These are phyloP conservation scores for Tetrao urogallus DNA, from an alignment of 2,113 vertebrate genomes.

Conservation along the genomic window DNA sequence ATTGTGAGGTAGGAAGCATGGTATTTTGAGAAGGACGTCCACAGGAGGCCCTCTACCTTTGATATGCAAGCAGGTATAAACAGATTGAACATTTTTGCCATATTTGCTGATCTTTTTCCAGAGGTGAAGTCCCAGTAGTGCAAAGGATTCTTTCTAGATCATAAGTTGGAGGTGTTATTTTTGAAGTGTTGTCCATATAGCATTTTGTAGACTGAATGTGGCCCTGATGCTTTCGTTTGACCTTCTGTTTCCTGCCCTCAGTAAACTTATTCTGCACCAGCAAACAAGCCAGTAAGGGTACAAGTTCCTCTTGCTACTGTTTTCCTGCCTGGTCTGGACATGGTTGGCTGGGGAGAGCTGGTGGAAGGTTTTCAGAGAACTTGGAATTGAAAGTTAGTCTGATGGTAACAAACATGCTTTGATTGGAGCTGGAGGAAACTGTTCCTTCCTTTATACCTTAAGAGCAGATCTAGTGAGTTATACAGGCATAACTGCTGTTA, in stretches of 20 bases:
- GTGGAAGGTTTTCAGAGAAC: not conserved
- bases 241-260: not conserved
- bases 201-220: not conserved
- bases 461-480: not conserved
- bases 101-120: not conserved
- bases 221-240: not conserved
- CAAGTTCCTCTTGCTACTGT: not conserved
- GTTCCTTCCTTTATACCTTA: not conserved
- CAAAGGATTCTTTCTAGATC: not conserved
- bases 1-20: not conserved
- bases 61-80: not conserved
- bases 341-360: not conserved
- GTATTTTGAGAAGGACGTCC: not conserved
- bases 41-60: not conserved
- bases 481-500: not conserved
- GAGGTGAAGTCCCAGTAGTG: not conserved
- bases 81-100: not conserved
- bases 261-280: not conserved
- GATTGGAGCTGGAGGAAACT: not conserved
- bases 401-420: not conserved
- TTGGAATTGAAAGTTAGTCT: not conserved
- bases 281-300: not conserved
- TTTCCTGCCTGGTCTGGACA: not conserved
- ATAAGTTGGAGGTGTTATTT: not conserved
- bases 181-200: not conserved